Percentiles rank a stretch among this genome's conserved stretches.
These are phyloP conservation scores for Rhizoglyphus robini DNA, from an alignment of 1,140 invertebrate species.

Conservation along the genomic window DNA sequence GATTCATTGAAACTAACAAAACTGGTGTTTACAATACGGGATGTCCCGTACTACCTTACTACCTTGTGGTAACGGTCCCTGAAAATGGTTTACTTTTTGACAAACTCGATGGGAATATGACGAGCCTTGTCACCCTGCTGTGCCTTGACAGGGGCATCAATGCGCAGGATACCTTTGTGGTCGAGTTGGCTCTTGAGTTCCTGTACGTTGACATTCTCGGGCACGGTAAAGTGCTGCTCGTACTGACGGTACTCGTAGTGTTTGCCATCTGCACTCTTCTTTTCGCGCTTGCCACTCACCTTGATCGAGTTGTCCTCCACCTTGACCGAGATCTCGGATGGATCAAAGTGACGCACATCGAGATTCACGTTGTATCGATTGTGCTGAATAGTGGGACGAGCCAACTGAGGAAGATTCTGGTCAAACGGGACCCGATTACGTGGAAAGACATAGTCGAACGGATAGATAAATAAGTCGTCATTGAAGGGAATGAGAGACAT, in stretches of 20 bases:
- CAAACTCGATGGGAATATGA: neutral
- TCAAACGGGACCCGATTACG: too few species aligned
- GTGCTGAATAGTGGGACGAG: constrained; percentile 1
- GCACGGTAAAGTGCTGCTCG: neutral
- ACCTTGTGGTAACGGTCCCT: too few species aligned
- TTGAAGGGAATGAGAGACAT: too few species aligned
- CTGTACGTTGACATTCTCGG: neutral
- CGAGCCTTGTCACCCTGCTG: neutral
- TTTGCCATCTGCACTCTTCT: constrained; percentile 14
- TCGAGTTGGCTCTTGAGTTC: constrained; percentile 4
- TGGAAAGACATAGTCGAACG: too few species aligned
- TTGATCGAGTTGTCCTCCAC: constrained; percentile 13
- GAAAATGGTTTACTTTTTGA: too few species aligned
- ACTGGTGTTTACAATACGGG: too few species aligned
- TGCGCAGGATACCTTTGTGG: neutral
- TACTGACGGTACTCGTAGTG: constrained; percentile 17
- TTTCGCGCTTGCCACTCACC: constrained; percentile 21
- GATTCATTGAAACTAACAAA: too few species aligned
- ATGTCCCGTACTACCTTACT: too few species aligned
- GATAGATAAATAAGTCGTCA: too few species aligned
- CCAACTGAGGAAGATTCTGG: too few species aligned
- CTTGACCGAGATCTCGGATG: constrained; percentile 18
- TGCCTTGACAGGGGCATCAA: neutral
- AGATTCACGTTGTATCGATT: constrained; percentile 13
- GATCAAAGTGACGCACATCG: constrained; percentile 19